phyloP scores from a whole-genome alignment of 2,797 vertebrate genomes.

The Pyrrhura leucotis region DNA sequence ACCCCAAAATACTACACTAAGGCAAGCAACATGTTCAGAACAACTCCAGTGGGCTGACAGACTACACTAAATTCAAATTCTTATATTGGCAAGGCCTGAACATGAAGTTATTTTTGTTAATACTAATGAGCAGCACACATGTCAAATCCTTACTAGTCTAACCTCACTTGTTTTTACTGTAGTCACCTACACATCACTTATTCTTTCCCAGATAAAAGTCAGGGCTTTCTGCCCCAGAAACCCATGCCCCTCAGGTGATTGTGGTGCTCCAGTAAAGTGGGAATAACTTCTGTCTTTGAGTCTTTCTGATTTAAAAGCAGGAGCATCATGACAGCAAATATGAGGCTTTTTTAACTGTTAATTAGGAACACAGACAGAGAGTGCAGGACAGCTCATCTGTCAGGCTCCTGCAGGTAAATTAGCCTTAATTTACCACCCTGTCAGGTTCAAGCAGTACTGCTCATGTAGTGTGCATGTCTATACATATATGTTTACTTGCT shows the following conservation, averaged over 20 bases:
- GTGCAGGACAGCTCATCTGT: background rate
- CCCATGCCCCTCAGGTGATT: background rate
- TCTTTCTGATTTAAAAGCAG: background rate
- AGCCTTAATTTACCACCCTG: background rate
- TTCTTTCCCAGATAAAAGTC: background rate
- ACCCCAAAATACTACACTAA: background rate
- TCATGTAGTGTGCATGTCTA: background rate
- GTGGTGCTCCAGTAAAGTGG: background rate
- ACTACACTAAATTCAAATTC: background rate
- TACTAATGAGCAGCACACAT: background rate
- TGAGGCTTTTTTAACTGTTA: background rate
- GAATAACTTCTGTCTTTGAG: background rate
- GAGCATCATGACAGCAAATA: accelerated
- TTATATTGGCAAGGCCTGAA: accelerated
- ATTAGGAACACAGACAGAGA: background rate
- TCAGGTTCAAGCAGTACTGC: background rate
- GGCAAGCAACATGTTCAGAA: background rate
- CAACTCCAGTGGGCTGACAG: background rate
- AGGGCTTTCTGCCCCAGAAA: background rate
- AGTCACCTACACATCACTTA: background rate
- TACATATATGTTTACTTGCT: accelerated
- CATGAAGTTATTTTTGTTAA: background rate
- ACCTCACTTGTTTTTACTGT: background rate
- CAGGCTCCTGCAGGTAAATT: background rate
- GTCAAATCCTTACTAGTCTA: background rate